phyloP scores from a whole-genome alignment of 2,888 invertebrate species.

The Drepanosiphum platanoidis region DNA sequence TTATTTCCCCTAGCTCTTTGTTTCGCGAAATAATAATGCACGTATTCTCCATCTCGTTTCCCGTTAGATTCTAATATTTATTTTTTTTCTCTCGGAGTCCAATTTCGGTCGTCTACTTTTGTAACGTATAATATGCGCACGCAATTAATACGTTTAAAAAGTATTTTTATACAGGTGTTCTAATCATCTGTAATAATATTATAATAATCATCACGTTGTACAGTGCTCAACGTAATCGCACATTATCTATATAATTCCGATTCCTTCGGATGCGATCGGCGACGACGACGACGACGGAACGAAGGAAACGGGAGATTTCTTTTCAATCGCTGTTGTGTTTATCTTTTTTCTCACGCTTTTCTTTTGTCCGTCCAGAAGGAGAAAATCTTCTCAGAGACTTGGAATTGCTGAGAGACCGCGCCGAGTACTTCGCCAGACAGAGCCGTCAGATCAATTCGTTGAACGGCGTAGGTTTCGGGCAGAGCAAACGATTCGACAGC shows the following conservation, averaged over 20 bases:
- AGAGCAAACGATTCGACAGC: conserved; percentile 53
- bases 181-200: too few relatives aligned
- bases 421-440: conserved; percentile 61
- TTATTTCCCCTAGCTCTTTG: neutral
- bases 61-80: neutral
- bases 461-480: conserved; percentile 46
- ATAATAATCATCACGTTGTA: too few relatives aligned
- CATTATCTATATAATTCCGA: too few relatives aligned
- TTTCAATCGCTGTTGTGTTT: neutral
- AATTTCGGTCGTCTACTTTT: too few relatives aligned
- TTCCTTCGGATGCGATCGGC: too few relatives aligned
- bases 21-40: neutral
- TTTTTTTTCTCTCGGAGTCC: too few relatives aligned
- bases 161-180: too few relatives aligned
- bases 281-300: neutral
- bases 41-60: neutral
- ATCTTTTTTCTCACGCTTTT: neutral
- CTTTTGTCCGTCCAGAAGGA: conserved; percentile 48
- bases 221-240: too few relatives aligned
- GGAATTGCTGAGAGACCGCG: conserved; percentile 65
- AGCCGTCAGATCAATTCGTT: conserved; percentile 59
- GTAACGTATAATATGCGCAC: neutral
- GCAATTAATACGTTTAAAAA: neutral
- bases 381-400: conserved; percentile 69
- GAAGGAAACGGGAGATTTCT: neutral